Evolutionary conservation across 2,113 vertebrate species (phyloP), one percentile per base, ranked within the genome.

Genomic region (Lethenteron camtschaticum): DNA sequence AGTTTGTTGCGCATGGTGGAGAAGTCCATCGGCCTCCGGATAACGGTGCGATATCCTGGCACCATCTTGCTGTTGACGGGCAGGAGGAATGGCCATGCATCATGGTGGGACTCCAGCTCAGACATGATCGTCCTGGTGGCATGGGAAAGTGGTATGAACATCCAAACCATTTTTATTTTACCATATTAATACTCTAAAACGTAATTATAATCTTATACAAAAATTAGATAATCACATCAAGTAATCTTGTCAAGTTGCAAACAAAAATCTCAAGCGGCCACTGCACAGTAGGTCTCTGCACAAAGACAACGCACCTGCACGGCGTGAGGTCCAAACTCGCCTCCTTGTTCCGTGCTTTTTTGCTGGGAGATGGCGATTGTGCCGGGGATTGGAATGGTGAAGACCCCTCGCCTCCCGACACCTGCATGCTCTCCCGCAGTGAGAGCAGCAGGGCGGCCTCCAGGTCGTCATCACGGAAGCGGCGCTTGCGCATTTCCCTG

Each of bases 21-120:
- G 79, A 99, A 97, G 82, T 97, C 94, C 94, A 99, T 99, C 57
- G 94, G 91, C 76, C 91, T 97, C 78, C 94, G 96, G 77, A 99
- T 97, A 81, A 99, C 89, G 79, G 95, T 99, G 81, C 79, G 87
- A 80, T 99, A 99, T 70, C 94, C 92, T 69, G 92, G 89, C 77
- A 99, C 91, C 59, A 90, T 88, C 79, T 97, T 99, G 81, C 87
- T 83, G 84, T 95, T 96, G 80, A 99, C 94, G 70, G 91, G 94
- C 74, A 89, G 88, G 77, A 97, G 81, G 76, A 99, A 99, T 78
- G 94, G 94, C 94, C 94, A 96, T 68, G 91, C 90, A 75, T 99
- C 94, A 75, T 90, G 88, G 79, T 99, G 94, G 66, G 87, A 85
- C 81, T 97, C 94, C 83, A 99, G 78, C 78, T 97, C 91, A 60